phyloP scores from a whole-genome alignment of 2,797 vertebrate genomes.

The Microchirus variegatus region DNA sequence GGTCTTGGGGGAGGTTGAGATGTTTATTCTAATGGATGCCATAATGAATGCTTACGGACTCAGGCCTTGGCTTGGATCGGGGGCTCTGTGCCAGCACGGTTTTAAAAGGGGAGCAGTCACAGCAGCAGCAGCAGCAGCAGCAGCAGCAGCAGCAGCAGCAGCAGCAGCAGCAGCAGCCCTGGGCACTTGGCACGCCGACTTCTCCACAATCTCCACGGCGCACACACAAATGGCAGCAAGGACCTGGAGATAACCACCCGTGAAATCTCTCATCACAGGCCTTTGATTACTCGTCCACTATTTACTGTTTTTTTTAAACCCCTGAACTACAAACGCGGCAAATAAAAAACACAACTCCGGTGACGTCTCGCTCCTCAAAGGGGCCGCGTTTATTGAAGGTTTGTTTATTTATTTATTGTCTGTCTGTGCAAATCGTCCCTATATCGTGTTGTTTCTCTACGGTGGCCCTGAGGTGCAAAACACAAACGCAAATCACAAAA shows the following conservation, averaged over 20 bases:
- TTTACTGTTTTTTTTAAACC: constrained; percentile 80
- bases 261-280: constrained; percentile 82
- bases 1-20: constrained; percentile 78
- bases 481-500: no score
- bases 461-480: no score
- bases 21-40: constrained; percentile 86
- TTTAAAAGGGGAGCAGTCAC: no score
- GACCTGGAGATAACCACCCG: constrained; percentile 81
- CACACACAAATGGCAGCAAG: constrained; percentile 76
- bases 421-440: constrained; percentile 47
- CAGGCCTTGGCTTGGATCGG: constrained; percentile 77
- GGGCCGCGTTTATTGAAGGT: constrained; percentile 61
- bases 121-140: constrained; percentile 64
- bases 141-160: constrained; percentile 55
- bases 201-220: constrained; percentile 75
- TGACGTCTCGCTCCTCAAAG: constrained; percentile 45
- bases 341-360: constrained; percentile 74
- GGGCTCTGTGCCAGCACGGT: constrained; percentile 80
- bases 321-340: constrained; percentile 73
- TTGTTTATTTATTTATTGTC: no score
- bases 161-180: constrained; percentile 75
- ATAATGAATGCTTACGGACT: constrained; percentile 81
- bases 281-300: constrained; percentile 81
- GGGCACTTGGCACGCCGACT: constrained; percentile 78
- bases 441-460: constrained; percentile 45